phyloP scores from a whole-genome alignment of 1,140 invertebrate genomes.

The Drosophila tani region DNA sequence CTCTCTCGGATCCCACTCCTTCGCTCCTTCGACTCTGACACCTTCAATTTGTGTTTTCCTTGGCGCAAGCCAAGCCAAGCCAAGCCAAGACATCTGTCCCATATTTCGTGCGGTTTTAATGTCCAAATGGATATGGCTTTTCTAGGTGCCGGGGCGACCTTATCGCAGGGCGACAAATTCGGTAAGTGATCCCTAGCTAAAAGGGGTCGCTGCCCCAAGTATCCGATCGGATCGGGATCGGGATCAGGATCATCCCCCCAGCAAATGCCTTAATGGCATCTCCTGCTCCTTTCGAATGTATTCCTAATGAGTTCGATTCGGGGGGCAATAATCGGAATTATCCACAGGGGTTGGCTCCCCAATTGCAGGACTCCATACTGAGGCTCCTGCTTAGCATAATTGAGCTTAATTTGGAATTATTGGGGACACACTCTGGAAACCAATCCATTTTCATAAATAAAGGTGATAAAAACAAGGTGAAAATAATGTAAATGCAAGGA shows the following conservation, averaged over 20 bases:
- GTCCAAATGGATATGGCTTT: conserved; percentile 36
- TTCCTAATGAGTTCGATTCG: conserved; percentile 42
- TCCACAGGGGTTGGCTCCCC: conserved; percentile 26
- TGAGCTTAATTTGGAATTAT: conserved; percentile 70
- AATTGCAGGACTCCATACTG: conserved; percentile 15
- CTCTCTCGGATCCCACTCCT: conserved; percentile 33
- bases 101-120: conserved; percentile 81
- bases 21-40: conserved; percentile 62
- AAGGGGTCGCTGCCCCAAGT: conserved; percentile 26
- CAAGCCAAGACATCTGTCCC: conserved; percentile 64
- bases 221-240: conserved; percentile 12
- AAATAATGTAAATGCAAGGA: conserved; percentile 49
- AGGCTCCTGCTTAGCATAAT: conserved; percentile 63
- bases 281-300: conserved; percentile 1
- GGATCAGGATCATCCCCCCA: conserved; percentile 29
- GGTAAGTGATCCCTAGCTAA: conserved; percentile 60
- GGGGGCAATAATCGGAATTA: conserved; percentile 14
- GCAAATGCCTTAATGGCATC: conserved; percentile 20
- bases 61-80: conserved; percentile 70
- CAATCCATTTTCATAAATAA: conserved; percentile 60
- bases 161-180: conserved; percentile 69
- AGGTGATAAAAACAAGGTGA: conserved; percentile 70
- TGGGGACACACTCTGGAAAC: conserved; percentile 14
- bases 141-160: conserved; percentile 37
- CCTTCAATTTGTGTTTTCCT: conserved; percentile 74